phyloP scores from a whole-genome alignment of 2,888 invertebrate genomes.

The Apodemia mormo region DNA sequence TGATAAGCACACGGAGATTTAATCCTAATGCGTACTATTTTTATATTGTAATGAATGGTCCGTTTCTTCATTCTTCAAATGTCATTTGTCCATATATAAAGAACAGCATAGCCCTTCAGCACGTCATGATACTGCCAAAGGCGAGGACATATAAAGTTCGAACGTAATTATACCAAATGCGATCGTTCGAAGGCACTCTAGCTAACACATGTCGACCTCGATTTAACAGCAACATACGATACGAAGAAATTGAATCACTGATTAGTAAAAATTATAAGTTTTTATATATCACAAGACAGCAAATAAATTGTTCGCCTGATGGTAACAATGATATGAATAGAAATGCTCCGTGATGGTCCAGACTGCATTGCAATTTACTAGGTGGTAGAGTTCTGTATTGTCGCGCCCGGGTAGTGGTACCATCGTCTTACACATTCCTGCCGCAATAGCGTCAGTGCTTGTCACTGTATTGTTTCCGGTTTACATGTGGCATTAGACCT shows the following conservation, averaged over 20 bases:
- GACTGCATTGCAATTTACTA: too few relatives aligned
- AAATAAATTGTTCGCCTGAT: too few relatives aligned
- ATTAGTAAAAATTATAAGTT: conserved; percentile 46
- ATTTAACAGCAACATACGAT: conserved; percentile 44
- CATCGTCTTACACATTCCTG: too few relatives aligned
- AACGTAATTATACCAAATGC: conserved; percentile 78
- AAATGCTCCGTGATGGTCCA: too few relatives aligned
- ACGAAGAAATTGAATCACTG: conserved; percentile 69
- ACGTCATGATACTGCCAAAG: conserved; percentile 47
- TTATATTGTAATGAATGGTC: background rate
- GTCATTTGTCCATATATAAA: conserved; percentile 30
- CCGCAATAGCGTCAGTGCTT: too few relatives aligned
- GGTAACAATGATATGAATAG: too few relatives aligned
- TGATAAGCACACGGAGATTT: background rate
- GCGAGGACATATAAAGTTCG: conserved; percentile 74
- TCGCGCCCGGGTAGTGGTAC: too few relatives aligned
- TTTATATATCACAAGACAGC: too few relatives aligned
- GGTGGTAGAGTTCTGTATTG: too few relatives aligned
- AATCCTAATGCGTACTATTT: conserved; percentile 10
- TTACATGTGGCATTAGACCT: too few relatives aligned
- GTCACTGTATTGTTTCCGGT: too few relatives aligned
- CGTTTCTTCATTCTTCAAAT: conserved; percentile 15
- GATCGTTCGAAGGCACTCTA: conserved; percentile 67
- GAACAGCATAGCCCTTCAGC: conserved; percentile 41
- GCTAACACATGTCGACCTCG: conserved; percentile 69